Evolutionary conservation across 2,888 invertebrate species (phyloP), one percentile per base, ranked within the genome.

Genomic region (Dendrolimus houi): DNA sequence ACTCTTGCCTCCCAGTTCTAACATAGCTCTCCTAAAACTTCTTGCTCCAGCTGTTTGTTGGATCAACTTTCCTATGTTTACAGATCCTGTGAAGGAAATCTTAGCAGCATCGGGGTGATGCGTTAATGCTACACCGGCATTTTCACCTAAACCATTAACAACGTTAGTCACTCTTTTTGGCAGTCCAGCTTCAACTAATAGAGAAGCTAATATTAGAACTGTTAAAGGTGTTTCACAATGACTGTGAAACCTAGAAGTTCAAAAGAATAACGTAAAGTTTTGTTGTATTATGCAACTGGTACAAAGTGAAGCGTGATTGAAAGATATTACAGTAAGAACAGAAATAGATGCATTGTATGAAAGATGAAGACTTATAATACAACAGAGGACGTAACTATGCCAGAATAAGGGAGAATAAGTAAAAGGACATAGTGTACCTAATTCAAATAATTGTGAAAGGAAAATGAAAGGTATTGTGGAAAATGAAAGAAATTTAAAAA

Each of bases 141-240:
- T 78, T 53, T 93, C 93, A 0, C 97, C 98, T 75, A 92, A 96
- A 0, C 98, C 98, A 14, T 96, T 96, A 1, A 98, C 92, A 12
- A 98, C 92, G 77, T 98, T 98, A 1, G 98, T 80, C 0, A 98
- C 98, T 7, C 98, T 98, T 14, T 94, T 92, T 0, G 98, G 98
- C 64, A 98, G 93, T 1, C 98, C 98, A 53, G 97, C 98, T 87
- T 98, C 96, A 66, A 93, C 94, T 14, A 92, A 81, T 57, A 99
- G 85, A 58, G 96, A 93, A 0, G 96, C 98, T 3, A 97, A 84
- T 67, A 95, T 96, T 14, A 98, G 87, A 0, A 98, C 97, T 0
- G 97, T 96, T 54, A 98, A 85, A 0, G 97, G 96, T 0, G 98
- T 98, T 98, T 98, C 64, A 98, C 91, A 0, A 98, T 93, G 13